These are phyloP conservation scores for Eupithecia vulgata DNA, from an alignment of 2,888 invertebrate species.

Conservation along the genomic window DNA sequence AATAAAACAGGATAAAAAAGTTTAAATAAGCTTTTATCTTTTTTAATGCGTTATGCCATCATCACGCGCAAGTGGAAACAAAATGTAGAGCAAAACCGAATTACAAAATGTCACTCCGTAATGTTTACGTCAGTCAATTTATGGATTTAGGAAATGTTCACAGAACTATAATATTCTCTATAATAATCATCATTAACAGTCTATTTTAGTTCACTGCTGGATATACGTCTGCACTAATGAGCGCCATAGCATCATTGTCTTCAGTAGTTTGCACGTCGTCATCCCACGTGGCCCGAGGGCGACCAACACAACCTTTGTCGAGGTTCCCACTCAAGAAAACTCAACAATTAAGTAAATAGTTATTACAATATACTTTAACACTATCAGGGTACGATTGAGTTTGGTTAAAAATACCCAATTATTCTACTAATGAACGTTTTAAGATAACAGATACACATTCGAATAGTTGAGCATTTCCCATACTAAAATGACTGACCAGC, in stretches of 20 bases:
- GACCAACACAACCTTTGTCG: too few relatives aligned
- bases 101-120: background rate
- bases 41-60: background rate
- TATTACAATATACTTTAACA: background rate
- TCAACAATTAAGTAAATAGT: background rate
- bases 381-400: background rate
- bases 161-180: too few relatives aligned
- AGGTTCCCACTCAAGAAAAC: too few relatives aligned
- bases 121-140: background rate
- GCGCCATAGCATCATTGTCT: too few relatives aligned
- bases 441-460: background rate
- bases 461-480: background rate
- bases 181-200: too few relatives aligned
- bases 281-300: too few relatives aligned
- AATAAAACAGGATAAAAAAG: background rate
- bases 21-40: background rate
- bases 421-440: background rate
- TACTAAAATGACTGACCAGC: background rate
- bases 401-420: background rate
- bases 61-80: background rate
- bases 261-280: too few relatives aligned
- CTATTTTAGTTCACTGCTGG: too few relatives aligned
- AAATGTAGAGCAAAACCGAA: background rate
- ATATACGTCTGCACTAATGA: too few relatives aligned
- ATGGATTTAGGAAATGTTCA: background rate